Evolutionary conservation across 1,140 invertebrate species (phyloP), one percentile per base, ranked within the genome.

Genomic region (Ruditapes philippinarum): DNA sequence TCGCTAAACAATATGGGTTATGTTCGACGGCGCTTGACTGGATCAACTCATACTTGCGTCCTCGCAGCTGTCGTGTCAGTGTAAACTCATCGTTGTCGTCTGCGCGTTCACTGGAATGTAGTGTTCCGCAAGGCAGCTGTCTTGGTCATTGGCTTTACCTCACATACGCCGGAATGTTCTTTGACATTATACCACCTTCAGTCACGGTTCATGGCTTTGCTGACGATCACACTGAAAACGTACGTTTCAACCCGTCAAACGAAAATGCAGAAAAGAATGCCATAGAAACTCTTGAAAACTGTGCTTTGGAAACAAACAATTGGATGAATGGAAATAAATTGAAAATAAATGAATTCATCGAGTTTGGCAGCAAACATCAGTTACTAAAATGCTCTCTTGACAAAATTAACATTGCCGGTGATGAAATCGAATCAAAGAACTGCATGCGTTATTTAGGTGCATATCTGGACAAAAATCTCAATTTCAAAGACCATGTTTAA

Each of bases 401-500:
- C 9, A 11, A 11, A 11, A 49, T 49, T 19, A 49, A 11, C 17
- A 31, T 73, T 73, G 68, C 38, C 28, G 49, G 42, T n/a, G 11
- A 31, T 25, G 4, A 9, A 14, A 84, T 84, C 22, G 54, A 84
- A 54, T 17, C 68, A 73, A 31, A 51, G 49, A 31, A 14, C 49
- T 86, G 45, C 60, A 60, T 86, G 1, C 31, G 40, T 40, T 79
- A 78, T 28, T 28, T 87, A n/a, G 84, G 51, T 0, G 54, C 54
- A 4, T 78, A 49, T 40, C 73, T n/a, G n/a, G n/a, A n/a, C n/a
- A n/a, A n/a, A n/a, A n/a, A n/a, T n/a, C n/a, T n/a, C 3, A 85
- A 51, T 31, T 85, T 85, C 42, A 68, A 83, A 70, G 81, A 83
- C 38, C 62, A 83, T 38, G 60, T 83, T 33, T 4, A 83, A n/a